Conservation (phyloP, 2,797 vertebrate genomes). For the Brachymystax lenok region DNA sequence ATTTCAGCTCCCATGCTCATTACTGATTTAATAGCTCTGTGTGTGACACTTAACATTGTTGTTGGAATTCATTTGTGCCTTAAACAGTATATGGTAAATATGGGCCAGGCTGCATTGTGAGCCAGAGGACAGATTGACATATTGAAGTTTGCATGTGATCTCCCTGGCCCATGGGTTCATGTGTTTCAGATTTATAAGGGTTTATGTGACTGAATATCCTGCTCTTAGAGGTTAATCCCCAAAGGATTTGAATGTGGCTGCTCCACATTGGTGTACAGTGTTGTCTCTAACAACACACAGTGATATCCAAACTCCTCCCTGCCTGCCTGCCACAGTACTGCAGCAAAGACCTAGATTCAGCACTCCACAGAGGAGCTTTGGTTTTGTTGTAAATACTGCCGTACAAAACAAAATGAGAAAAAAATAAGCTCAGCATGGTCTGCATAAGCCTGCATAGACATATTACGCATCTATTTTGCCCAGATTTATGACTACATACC, state of each 20-base stretch:
- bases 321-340: not conserved
- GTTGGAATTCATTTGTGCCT: not conserved
- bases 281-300: not conserved
- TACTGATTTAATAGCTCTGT: conserved; percentile 13
- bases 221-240: conserved; percentile 68
- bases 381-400: conserved; percentile 23
- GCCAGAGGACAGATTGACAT: conserved; percentile 54
- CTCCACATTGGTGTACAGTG: conserved; percentile 8
- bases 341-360: not conserved
- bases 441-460: conserved; percentile 21
- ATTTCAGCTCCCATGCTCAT: conserved; percentile 9
- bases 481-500: conserved; percentile 29
- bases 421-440: conserved; percentile 29
- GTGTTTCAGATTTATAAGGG: conserved; percentile 66
- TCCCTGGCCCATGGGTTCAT: conserved; percentile 19
- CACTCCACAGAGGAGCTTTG: not conserved
- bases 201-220: conserved; percentile 62
- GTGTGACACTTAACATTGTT: not conserved
- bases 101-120: conserved; percentile 12
- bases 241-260: conserved; percentile 55
- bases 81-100: conserved; percentile 21
- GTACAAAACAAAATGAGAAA: conserved; percentile 29
- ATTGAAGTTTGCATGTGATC: conserved; percentile 63
- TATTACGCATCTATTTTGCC: conserved; percentile 27
- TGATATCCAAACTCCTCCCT: not conserved